Conservation (phyloP, 1,140 invertebrate species). For the Wiebesia pumilae region DNA sequence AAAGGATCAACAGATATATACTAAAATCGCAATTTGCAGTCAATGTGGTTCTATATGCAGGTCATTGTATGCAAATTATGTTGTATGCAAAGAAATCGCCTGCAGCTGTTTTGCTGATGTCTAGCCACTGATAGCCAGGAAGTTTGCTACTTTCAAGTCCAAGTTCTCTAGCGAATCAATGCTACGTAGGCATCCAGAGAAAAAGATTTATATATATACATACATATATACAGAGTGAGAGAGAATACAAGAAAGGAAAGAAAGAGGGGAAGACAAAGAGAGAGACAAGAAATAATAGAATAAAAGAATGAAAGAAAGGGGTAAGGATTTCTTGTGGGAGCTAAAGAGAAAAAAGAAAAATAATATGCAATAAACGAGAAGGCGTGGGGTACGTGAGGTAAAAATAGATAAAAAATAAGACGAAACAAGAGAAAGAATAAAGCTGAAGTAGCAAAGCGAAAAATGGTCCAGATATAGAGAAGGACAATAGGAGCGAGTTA, state of each 20-base stretch:
- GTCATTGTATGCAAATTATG: conserved; percentile 73
- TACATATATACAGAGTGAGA: not conserved
- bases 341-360: not conserved
- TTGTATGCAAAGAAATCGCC: conserved; percentile 67
- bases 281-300: not conserved
- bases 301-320: not conserved
- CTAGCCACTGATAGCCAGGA: conserved; percentile 65
- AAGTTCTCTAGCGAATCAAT: not conserved
- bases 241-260: not conserved
- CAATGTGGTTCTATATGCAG: conserved; percentile 26
- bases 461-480: conserved; percentile 15
- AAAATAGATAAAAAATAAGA: conserved; percentile 20
- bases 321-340: not conserved
- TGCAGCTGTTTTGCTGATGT: conserved; percentile 70
- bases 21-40: conserved; percentile 22
- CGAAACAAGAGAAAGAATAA: conserved; percentile 5
- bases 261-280: not conserved
- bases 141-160: not conserved
- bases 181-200: not conserved
- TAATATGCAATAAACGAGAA: conserved; percentile 18
- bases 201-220: no score
- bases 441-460: not conserved
- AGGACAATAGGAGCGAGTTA: conserved; percentile 32
- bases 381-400: not conserved
- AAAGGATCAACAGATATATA: not conserved